These are phyloP conservation scores for Tor tambroides DNA, from an alignment of 2,113 vertebrate genomes.

Conservation along the genomic window DNA sequence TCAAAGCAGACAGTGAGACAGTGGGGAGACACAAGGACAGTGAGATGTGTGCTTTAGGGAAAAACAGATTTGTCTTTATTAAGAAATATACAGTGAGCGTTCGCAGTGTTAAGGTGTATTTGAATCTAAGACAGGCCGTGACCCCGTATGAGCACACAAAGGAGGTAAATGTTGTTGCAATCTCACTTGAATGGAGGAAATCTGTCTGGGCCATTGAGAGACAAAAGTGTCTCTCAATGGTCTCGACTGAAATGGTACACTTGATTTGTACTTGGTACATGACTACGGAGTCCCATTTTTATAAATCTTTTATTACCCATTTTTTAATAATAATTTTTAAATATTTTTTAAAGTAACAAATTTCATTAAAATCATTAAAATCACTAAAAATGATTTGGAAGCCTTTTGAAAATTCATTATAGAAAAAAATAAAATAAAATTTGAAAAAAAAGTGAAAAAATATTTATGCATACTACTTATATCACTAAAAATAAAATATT, in stretches of 20 bases:
- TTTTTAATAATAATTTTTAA: too few species aligned
- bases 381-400: too few species aligned
- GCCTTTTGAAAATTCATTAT: too few species aligned
- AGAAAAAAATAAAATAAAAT: too few species aligned
- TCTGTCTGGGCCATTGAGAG: neutral
- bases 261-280: neutral
- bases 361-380: too few species aligned
- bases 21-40: neutral
- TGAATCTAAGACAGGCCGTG: neutral
- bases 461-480: neutral
- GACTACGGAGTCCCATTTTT: neutral
- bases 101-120: neutral
- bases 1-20: neutral
- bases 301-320: neutral
- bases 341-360: neutral
- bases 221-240: neutral
- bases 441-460: too few species aligned
- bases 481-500: neutral
- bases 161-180: constrained; percentile 2
- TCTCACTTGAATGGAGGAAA: constrained; percentile 17
- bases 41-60: neutral
- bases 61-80: neutral
- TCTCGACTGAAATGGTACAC: neutral
- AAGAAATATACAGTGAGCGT: neutral
- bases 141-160: neutral